phyloP scores from a whole-genome alignment of 2,113 vertebrate species.

The Raphicerus campestris region DNA sequence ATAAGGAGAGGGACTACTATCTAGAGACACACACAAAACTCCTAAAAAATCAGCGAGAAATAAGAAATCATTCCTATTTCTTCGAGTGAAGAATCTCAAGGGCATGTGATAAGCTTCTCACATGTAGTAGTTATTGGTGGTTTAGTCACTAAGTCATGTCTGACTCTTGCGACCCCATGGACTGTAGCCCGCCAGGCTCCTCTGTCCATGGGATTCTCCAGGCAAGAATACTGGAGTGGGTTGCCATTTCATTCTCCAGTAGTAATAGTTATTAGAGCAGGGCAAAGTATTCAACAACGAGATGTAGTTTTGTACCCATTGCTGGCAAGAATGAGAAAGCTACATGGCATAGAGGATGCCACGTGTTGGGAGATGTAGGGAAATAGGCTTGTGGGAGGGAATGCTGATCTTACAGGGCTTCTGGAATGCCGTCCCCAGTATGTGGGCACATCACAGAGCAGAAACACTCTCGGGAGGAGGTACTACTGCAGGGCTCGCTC shows the following conservation, averaged over 20 bases:
- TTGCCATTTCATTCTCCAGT: not conserved
- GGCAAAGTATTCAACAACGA: not conserved
- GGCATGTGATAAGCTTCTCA: not conserved
- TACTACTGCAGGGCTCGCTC: not conserved
- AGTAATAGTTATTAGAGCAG: not conserved
- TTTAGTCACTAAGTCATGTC: not conserved
- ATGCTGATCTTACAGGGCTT: not conserved
- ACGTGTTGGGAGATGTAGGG: not conserved
- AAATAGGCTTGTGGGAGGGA: not conserved
- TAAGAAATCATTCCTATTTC: too few species aligned
- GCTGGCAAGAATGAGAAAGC: not conserved
- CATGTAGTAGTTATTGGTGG: not conserved
- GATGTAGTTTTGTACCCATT: not conserved
- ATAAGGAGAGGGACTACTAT: not conserved
- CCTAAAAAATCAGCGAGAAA: not conserved
- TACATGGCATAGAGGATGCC: not conserved
- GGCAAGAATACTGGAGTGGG: not conserved
- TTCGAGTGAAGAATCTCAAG: not conserved
- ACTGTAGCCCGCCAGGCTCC: not conserved
- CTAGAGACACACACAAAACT: not conserved
- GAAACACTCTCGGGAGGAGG: not conserved
- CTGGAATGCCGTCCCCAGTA: not conserved
- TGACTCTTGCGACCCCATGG: not conserved
- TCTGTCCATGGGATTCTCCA: not conserved
- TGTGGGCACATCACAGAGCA: not conserved